Base-by-base conservation (phyloP, 1,140 invertebrate species). In the Drosophila nigrodunni region DNA sequence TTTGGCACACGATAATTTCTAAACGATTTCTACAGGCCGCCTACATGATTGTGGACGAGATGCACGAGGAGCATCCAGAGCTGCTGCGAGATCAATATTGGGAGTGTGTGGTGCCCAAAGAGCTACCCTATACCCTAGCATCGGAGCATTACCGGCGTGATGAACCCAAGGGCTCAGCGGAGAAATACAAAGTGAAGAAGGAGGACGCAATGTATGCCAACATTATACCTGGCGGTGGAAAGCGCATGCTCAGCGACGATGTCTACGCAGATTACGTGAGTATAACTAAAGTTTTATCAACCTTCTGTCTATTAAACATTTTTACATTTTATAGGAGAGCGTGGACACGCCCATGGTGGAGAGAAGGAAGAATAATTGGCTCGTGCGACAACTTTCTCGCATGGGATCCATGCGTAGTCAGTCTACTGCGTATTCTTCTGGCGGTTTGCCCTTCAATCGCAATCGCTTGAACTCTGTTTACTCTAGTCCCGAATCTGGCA, bases 41-140 rank as follows among this genome's bases (percentile, higher is more conserved):
- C 37, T 97, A 97, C 92, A 97, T 97, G 96, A 97, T 97, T 66
- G 97, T 97, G 1, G 97, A 97, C 82, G 96, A 97, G 92, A 97
- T 97, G 96, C 96, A 98, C 92, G 96, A 97, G 82, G 96, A 97
- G 91, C 96, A 97, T 90, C 96, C 96, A 3, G 97, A 97, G 91
- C 93, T 97, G n/a, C 92, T 97, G 5, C 96, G 96, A 71, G 97
- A 97, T 91, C 96, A 97, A 82, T 97, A 97, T 86, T 98, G 97
- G 97, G 97, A 98, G 81, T 97, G 98, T 77, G 96, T 97, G 47
- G 96, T 98, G 34, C 97, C 97, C 1, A 96, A 96, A 91, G 96
- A 97, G 83, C 92, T 98, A 73, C 97, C 97, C 1, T 97, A 97
- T 75, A 97, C 96, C 0, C 94, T 97, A 0, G 96, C 96, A 0